Conservation (phyloP, 2,113 vertebrate species). For the Prochilodus magdalenae region DNA sequence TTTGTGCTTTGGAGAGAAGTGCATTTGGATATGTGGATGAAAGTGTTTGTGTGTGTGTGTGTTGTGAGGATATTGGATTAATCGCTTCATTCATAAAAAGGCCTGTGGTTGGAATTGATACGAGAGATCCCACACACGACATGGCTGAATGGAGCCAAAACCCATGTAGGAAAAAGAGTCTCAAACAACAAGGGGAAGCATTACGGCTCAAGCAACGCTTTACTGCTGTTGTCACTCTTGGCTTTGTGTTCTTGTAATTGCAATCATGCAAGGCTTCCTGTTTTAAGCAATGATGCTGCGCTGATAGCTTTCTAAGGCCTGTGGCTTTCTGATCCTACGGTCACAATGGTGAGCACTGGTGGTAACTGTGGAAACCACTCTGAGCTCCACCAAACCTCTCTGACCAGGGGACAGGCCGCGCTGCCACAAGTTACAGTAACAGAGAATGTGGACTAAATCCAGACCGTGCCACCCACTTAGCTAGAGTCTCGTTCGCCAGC, state of each 20-base stretch:
- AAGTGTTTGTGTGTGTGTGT: conserved; percentile 6
- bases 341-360: conserved; percentile 2
- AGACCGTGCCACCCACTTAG: conserved; percentile 22
- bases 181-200: neutral
- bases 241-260: conserved; percentile 22
- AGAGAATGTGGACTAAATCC: conserved; percentile 17
- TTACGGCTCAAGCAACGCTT: neutral
- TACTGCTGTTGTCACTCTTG: conserved; percentile 37
- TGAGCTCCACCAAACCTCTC: conserved; percentile 31
- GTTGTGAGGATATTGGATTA: conserved; percentile 33
- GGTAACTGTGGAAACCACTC: conserved; percentile 29
- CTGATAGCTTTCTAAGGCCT: conserved; percentile 7
- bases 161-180: neutral
- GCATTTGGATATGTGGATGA: conserved; percentile 14
- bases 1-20: conserved; percentile 15
- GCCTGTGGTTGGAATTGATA: conserved; percentile 36
- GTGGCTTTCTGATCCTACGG: conserved; percentile 31
- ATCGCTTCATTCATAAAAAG: conserved; percentile 37
- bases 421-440: conserved; percentile 21
- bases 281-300: neutral
- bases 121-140: conserved; percentile 15
- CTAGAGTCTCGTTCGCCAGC: neutral
- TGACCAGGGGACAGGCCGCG: conserved; percentile 28
- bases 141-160: conserved; percentile 11
- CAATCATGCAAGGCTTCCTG: conserved; percentile 2